Evolutionary conservation across 2,888 invertebrate genomes (phyloP).

Genomic region (Horisme vitalbata): DNA sequence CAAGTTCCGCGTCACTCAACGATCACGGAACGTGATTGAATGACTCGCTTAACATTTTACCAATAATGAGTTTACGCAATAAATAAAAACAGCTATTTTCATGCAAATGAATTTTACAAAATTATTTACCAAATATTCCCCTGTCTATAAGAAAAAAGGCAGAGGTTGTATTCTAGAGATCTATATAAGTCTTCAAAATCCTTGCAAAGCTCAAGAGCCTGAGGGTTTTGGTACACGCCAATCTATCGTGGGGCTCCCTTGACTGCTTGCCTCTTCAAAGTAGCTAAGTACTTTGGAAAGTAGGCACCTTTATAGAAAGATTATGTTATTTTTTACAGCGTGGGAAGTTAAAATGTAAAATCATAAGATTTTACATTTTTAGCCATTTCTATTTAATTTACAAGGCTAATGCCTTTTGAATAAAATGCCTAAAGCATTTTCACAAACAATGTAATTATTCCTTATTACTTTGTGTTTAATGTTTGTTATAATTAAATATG

Average conservation of each 20-base stretch:
- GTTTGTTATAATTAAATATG: too few relatives aligned
- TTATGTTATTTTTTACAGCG: too few relatives aligned
- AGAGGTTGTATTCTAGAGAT: constrained; percentile 1
- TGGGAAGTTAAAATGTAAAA: too few relatives aligned
- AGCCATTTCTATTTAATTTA: too few relatives aligned
- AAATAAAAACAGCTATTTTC: constrained; percentile 4
- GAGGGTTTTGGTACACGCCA: constrained; percentile 9
- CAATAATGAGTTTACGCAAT: neutral
- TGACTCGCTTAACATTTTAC: neutral
- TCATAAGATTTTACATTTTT: too few relatives aligned
- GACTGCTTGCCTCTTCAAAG: constrained; percentile 11
- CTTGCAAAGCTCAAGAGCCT: constrained; percentile 17
- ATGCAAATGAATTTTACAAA: neutral
- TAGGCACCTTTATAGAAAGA: too few relatives aligned
- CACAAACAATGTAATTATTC: too few relatives aligned
- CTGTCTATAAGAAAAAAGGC: constrained; percentile 16
- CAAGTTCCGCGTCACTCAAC: neutral
- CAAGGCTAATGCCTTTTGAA: too few relatives aligned
- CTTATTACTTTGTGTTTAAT: too few relatives aligned
- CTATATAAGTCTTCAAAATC: constrained; percentile 15
- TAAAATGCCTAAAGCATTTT: too few relatives aligned
- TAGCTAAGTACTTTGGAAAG: neutral
- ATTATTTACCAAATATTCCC: constrained; percentile 9
- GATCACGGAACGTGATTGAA: neutral
- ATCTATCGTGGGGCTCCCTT: constrained; percentile 8